phyloP scores from a whole-genome alignment of 2,888 invertebrate species.

The Leptothorax acervorum region DNA sequence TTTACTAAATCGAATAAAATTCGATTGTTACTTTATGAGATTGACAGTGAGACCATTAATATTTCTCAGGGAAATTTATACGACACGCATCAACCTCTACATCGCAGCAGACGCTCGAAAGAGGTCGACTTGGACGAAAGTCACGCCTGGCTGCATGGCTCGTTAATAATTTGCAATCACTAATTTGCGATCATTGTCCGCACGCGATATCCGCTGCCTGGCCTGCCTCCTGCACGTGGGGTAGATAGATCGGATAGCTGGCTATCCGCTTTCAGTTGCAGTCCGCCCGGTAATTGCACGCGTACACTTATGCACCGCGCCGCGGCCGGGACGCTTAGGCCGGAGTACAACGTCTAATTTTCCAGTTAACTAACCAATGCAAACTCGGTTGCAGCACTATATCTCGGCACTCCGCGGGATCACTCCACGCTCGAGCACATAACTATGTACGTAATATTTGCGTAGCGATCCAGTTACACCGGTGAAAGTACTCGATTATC shows the following conservation, averaged over 20 bases:
- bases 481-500: conserved; percentile 43
- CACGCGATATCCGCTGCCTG: conserved; percentile 72
- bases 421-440: conserved; percentile 13
- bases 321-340: conserved; percentile 62
- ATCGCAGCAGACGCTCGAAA: conserved; percentile 24
- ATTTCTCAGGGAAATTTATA: conserved; percentile 13
- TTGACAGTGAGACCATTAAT: conserved; percentile 1
- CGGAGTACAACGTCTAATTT: conserved; percentile 70
- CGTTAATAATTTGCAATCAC: conserved; percentile 74
- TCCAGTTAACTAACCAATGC: conserved; percentile 71
- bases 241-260: conserved; percentile 57
- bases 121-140: conserved; percentile 62
- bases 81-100: background rate
- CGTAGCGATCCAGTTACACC: conserved; percentile 24
- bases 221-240: conserved; percentile 46
- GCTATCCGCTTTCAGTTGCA: conserved; percentile 63
- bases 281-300: conserved; percentile 64
- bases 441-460: conserved; percentile 39
- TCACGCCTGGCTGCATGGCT: conserved; percentile 60
- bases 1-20: background rate
- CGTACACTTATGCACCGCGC: conserved; percentile 61
- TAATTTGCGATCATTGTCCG: conserved; percentile 75
- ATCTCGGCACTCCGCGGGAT: conserved; percentile 15
- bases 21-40: background rate
- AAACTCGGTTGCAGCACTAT: conserved; percentile 53